Evolutionary conservation across 2,113 vertebrate species (phyloP).

Genomic region (Conger conger): DNA sequence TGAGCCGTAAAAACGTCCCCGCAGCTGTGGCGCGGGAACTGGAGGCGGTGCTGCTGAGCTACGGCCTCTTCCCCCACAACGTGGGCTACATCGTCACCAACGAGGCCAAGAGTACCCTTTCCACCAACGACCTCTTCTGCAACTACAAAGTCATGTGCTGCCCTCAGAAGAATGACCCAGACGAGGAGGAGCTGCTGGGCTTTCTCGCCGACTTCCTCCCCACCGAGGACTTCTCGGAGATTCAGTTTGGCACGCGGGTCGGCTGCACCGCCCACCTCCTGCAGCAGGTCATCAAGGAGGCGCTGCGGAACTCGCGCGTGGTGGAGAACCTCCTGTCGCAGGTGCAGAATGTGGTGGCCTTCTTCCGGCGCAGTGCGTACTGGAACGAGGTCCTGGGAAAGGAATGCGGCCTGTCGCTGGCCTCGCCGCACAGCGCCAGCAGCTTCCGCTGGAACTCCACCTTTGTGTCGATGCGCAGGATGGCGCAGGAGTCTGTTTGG

Average conservation of each 20-base stretch:
- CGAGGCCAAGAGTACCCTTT: slow-evolving; percentile 63
- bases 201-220: slow-evolving; percentile 60
- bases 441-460: slow-evolving; percentile 69
- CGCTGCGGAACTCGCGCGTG: slow-evolving; percentile 66
- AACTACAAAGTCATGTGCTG: slow-evolving; percentile 67
- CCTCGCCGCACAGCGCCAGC: slow-evolving; percentile 43
- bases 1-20: slow-evolving; percentile 50
- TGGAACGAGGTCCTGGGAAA: slow-evolving; percentile 68
- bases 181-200: slow-evolving; percentile 60
- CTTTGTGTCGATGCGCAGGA: slow-evolving; percentile 55
- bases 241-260: slow-evolving; percentile 56
- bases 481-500: slow-evolving; percentile 63
- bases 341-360: slow-evolving; percentile 64
- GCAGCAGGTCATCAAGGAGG: slow-evolving; percentile 67
- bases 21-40: slow-evolving; percentile 54
- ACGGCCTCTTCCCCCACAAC: slow-evolving; percentile 65
- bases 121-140: slow-evolving; percentile 63
- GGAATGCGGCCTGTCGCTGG: slow-evolving; percentile 61
- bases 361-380: slow-evolving; percentile 65
- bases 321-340: slow-evolving; percentile 68
- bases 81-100: slow-evolving; percentile 65
- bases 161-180: slow-evolving; percentile 55
- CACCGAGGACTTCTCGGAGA: slow-evolving; percentile 54
- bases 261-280: slow-evolving; percentile 55
- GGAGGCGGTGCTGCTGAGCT: slow-evolving; percentile 69